Percentiles rank a stretch among this genome's conserved stretches.
phyloP scores from a whole-genome alignment of 2,113 vertebrate genomes.

The Pachyramphus minor region DNA sequence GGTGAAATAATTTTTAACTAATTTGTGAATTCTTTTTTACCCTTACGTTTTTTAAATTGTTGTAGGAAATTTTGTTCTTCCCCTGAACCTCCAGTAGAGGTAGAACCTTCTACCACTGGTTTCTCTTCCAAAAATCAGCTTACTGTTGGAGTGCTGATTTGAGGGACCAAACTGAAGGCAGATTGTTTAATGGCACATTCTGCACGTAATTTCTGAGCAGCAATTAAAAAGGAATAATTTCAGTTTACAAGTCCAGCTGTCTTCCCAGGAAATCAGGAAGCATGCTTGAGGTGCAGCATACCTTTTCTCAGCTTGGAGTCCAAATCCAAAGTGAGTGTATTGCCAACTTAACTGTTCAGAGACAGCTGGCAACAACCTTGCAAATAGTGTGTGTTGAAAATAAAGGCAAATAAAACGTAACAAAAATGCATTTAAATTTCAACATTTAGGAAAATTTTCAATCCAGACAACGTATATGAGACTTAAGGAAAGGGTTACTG shows the following conservation, averaged over 20 bases:
- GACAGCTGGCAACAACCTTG: background rate
- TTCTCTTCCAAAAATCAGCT: background rate
- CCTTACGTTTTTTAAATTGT: background rate
- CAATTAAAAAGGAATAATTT: background rate
- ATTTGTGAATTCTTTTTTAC: background rate
- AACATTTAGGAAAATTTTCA: background rate
- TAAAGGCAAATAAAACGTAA: background rate
- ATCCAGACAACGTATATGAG: background rate
- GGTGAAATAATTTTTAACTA: background rate
- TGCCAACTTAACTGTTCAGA: background rate
- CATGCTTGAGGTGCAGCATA: background rate
- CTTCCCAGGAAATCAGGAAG: background rate
- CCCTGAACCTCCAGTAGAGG: accelerated
- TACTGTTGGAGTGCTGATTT: background rate
- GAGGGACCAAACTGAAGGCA: background rate
- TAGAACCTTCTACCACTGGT: background rate
- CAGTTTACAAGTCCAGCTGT: background rate
- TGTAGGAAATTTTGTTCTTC: background rate
- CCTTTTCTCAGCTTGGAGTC: background rate
- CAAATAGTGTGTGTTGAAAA: background rate
- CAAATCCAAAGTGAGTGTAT: background rate
- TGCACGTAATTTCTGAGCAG: background rate
- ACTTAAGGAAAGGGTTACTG: background rate
- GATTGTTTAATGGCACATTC: background rate
- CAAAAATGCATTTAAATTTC: background rate